A percentile compares a stretch with the other conserved stretches of the same genome.
phyloP scores from a whole-genome alignment of 2,113 vertebrate species.

The Misgurnus mizolepis region DNA sequence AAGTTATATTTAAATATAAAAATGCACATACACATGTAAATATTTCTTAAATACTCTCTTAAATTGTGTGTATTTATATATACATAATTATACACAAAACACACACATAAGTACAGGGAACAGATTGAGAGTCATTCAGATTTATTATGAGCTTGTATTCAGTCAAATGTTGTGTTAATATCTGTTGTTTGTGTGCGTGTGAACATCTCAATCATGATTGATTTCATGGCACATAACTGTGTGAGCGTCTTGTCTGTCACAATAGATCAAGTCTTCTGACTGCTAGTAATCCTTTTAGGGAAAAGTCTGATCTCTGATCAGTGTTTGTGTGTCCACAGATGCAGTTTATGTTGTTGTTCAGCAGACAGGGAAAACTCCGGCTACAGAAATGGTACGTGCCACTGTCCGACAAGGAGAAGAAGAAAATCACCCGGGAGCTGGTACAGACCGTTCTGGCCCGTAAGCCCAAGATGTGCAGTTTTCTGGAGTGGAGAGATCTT shows the following conservation, averaged over 20 bases:
- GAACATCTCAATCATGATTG: background rate
- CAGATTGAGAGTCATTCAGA: no score
- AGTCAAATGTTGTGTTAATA: no score
- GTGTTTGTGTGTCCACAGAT: constrained; percentile 75
- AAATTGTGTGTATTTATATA: no score
- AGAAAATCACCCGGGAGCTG: constrained; percentile 97
- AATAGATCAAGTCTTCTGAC: background rate
- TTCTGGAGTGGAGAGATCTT: constrained; percentile 88
- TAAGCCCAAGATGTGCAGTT: constrained; percentile 99
- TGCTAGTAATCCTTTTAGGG: background rate
- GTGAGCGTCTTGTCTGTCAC: background rate
- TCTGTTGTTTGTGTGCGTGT: no score
- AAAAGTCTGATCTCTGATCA: background rate
- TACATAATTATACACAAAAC: no score
- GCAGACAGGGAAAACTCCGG: constrained; percentile 95
- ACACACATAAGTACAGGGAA: no score
- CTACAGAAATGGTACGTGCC: constrained; percentile 99
- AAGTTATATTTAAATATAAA: no score
- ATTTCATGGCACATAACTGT: background rate
- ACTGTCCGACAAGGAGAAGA: constrained; percentile 97
- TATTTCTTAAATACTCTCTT: no score
- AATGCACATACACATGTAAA: no score
- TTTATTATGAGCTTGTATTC: no score
- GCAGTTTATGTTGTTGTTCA: constrained; percentile 99
- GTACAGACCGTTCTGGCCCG: constrained; percentile 94